Evolutionary conservation across 2,113 vertebrate genomes (phyloP).

Genomic region (Erythrolamprus reginae): DNA sequence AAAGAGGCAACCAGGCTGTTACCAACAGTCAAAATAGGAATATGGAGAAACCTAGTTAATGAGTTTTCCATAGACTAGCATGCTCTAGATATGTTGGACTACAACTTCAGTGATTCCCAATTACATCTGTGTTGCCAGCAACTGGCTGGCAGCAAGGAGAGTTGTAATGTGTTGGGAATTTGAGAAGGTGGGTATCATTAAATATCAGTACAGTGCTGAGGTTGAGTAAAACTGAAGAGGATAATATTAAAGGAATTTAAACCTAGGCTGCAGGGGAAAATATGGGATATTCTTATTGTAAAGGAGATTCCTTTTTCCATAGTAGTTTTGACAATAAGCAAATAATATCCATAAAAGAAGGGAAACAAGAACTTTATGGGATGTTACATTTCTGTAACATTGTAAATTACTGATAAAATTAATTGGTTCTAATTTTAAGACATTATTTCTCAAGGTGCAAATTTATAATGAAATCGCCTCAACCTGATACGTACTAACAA

Average conservation of each 20-base stretch:
- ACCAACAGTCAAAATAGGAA: background rate
- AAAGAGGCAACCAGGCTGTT: background rate
- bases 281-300: accelerated
- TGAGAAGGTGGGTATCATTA: background rate
- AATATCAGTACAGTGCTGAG: background rate
- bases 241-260: background rate
- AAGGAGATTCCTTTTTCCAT: background rate
- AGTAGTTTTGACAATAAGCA: conserved; percentile 5
- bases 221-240: background rate
- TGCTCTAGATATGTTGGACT: background rate
- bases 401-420: background rate
- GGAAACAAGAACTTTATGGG: background rate
- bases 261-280: background rate
- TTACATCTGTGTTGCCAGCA: background rate
- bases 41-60: conserved; percentile 1
- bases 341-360: conserved; percentile 21
- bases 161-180: background rate
- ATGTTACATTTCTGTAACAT: background rate
- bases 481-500: background rate
- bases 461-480: background rate
- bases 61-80: background rate
- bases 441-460: background rate
- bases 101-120: background rate
- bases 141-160: background rate
- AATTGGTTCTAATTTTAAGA: background rate